Conservation (phyloP, 92 coral and sea anemone species). For the Phenganax stokvisi region DNA sequence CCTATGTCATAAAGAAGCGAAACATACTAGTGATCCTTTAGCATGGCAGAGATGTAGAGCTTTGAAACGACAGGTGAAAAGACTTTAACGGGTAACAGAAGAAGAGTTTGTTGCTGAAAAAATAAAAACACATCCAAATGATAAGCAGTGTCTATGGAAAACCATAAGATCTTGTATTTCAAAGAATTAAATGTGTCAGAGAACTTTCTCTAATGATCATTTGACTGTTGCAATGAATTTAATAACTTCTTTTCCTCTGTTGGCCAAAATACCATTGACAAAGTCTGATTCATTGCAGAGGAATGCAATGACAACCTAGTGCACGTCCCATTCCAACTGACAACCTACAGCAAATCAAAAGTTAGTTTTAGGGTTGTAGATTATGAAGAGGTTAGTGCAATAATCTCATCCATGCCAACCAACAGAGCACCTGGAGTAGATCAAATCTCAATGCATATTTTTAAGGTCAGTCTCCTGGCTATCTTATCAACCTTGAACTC, state of each 20-base stretch:
- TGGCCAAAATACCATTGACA: slow-evolving; percentile 48
- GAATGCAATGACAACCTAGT: slow-evolving; percentile 22
- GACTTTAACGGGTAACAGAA: slow-evolving; percentile 42
- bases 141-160: slow-evolving; percentile 47
- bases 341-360: slow-evolving; percentile 32
- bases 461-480: slow-evolving; percentile 45
- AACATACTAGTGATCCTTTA: slow-evolving; percentile 29
- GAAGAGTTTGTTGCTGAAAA: slow-evolving; percentile 39
- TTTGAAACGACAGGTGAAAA: slow-evolving; percentile 33
- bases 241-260: slow-evolving; percentile 55
- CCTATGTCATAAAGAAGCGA: slow-evolving; percentile 11
- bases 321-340: slow-evolving; percentile 33
- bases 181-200: slow-evolving; percentile 38
- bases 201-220: slow-evolving; percentile 43
- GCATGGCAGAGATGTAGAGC: slow-evolving; percentile 44
- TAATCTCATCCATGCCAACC: slow-evolving; percentile 35
- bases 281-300: slow-evolving; percentile 40
- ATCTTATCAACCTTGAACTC: slow-evolving; percentile 34
- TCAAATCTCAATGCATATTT: slow-evolving; percentile 39
- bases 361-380: slow-evolving; percentile 35
- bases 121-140: slow-evolving; percentile 31
- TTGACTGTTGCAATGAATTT: slow-evolving; percentile 50
- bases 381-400: slow-evolving; percentile 30
- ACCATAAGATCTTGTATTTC: slow-evolving; percentile 40
- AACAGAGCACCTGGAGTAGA: slow-evolving; percentile 48